Evolutionary conservation across 2,113 vertebrate genomes (phyloP), one percentile per base, ranked within the genome.

Genomic region (Corynorhinus townsendii): DNA sequence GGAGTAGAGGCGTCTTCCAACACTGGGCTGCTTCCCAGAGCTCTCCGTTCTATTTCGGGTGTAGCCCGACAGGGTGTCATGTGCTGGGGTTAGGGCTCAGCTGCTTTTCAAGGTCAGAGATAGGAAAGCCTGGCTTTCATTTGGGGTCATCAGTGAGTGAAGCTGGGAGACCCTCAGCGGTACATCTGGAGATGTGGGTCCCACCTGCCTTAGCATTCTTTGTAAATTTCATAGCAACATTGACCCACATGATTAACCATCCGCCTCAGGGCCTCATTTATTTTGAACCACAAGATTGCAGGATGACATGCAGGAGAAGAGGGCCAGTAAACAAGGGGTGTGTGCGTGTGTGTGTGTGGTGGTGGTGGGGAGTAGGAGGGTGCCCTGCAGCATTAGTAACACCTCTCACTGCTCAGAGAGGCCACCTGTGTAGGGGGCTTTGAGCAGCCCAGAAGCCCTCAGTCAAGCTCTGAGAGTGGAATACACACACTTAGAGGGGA

Each of bases 351-450:
- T 54, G 52, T 54, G 52, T 52, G 49, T 52, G 49, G 49, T 54
- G 52, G 5, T 3, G 19, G 5, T 17, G 4, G 26, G 1, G 16
- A n/a, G n/a, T n/a, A n/a, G 20, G 0, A 11, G 56, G 0, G 0
- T 12, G n/a, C 40, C 77, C 66, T 22, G 73, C 11, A 35, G 35
- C 0, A 3, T 3, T 7, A 35, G 11, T 3, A 26, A 26, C n/a
- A 7, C 3, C 12, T 2, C 3, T 22, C 38, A 28, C 40, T 38
- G 15, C 38, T 11, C 12, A 4, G 6, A 28, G 20, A 59, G 22
- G 30, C 9, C 11, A 16, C 35, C 54, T n/a, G 20, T 12, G 22
- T 43, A 11, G 28, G 84, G 26, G 24, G 6, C 33, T 20, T 15
- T 11, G 38, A 14, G 30, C n/a, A 24, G 7, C 72, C 72, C 26